Conservation (phyloP, 2,797 vertebrate species). For the Discoglossus pictus region DNA sequence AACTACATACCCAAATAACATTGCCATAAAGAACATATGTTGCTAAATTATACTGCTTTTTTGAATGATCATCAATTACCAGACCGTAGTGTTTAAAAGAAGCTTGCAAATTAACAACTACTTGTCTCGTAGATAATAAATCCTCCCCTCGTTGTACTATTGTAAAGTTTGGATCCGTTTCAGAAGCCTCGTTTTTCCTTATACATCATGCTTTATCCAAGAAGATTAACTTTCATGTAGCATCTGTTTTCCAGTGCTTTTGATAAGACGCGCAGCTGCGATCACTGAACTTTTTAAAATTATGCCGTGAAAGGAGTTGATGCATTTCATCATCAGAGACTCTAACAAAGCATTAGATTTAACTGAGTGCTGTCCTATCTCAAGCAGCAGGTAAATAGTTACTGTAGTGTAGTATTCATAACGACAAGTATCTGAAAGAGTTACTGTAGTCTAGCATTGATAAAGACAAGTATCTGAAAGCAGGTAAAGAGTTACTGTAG, state of each 20-base stretch:
- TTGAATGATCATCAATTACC: conserved; percentile 56
- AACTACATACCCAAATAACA: conserved; percentile 57
- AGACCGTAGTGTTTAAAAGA: conserved; percentile 60
- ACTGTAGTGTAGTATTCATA: no score
- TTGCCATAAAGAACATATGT: conserved; percentile 56
- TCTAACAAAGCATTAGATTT: conserved; percentile 5
- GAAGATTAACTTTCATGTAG: conserved; percentile 61
- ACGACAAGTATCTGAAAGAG: no score
- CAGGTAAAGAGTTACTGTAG: no score
- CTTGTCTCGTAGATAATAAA: conserved; percentile 62
- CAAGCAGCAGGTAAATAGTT: no score
- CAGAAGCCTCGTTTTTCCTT: conserved; percentile 56
- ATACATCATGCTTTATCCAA: conserved; percentile 60
- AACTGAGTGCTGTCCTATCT: background rate
- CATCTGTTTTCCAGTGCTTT: conserved; percentile 63
- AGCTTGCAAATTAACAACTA: conserved; percentile 59
- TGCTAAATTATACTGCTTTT: conserved; percentile 60
- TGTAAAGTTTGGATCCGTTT: conserved; percentile 66
- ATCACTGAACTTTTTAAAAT: conserved; percentile 33
- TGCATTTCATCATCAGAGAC: conserved; percentile 8
- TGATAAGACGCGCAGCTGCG: conserved; percentile 46
- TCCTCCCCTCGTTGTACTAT: conserved; percentile 62
- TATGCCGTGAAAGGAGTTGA: conserved; percentile 7
- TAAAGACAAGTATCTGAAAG: no score
- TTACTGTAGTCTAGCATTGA: no score